A percentile compares a stretch with the other conserved stretches of the same genome.
Evolutionary conservation across 2,797 vertebrate genomes (phyloP).

Genomic region (Mallotus villosus): DNA sequence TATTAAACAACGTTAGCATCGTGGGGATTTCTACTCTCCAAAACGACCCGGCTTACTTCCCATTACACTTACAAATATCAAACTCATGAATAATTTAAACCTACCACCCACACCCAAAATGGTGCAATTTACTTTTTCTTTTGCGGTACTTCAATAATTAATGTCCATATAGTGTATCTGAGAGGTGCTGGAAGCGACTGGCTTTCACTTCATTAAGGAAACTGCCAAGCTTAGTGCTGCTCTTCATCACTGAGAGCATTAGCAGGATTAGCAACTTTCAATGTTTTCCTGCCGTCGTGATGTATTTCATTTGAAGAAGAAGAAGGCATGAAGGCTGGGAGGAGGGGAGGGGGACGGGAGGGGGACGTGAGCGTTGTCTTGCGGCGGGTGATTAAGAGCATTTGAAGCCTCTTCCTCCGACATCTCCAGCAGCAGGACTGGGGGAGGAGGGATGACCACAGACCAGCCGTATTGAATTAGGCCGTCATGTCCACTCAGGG

Average conservation of each 20-base stretch:
- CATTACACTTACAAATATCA: constrained; percentile 78
- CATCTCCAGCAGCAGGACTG: constrained; percentile 20
- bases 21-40: constrained; percentile 42
- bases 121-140: constrained; percentile 70
- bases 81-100: constrained; percentile 77
- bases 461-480: constrained; percentile 61
- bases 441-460: constrained; percentile 52
- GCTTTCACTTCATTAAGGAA: constrained; percentile 70
- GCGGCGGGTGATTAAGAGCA: not conserved
- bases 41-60: constrained; percentile 59
- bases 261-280: constrained; percentile 63
- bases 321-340: constrained; percentile 37
- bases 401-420: constrained; percentile 14
- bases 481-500: constrained; percentile 67
- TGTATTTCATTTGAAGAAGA: constrained; percentile 57
- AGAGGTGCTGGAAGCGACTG: constrained; percentile 66
- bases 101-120: constrained; percentile 71
- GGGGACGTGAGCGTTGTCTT: constrained; percentile 7
- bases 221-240: constrained; percentile 60
- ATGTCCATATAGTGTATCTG: constrained; percentile 58
- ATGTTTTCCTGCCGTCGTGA: constrained; percentile 34
- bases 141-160: constrained; percentile 75
- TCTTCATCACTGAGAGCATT: constrained; percentile 67
- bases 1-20: constrained; percentile 57
- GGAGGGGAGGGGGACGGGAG: constrained; percentile 23